Evolutionary conservation across 2,113 vertebrate species (phyloP), one percentile per base, ranked within the genome.

Genomic region (Paralichthys olivaceus): DNA sequence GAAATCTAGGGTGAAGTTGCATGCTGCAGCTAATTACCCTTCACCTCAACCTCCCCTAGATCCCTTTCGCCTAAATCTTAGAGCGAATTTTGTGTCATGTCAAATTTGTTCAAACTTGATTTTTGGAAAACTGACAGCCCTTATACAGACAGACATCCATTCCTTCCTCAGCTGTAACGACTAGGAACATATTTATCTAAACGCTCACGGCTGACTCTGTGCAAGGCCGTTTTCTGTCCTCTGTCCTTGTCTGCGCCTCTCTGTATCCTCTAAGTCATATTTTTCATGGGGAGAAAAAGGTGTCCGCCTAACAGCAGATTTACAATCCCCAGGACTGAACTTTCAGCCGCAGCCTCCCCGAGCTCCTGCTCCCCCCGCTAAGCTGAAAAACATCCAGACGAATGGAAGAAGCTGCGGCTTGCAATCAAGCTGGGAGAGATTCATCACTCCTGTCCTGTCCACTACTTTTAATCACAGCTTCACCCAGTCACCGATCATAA

Each of bases 401-500:
- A 72, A 73, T 64, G 61, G 53, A n/a, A 58, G 75, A 71, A 72
- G 65, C 65, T 64, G 56, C 61, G 54, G 65, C 57, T 72, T 66
- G 49, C 57, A 72, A 80, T 86, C 79, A 40, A 1, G 8, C 73
- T 60, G 55, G 1, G 0, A 62, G 64, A 79, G 65, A 84, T 80
- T 72, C 49, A 86, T 82, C 80, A 72, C 75, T 75, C 9, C n/a
- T 20, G 22, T 62, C 40, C 43, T 2, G 22, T 59, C 40, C 43
- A 40, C 19, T 55, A 37, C 37, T 74, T 86, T 86, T 80, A 72
- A 86, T 86, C 72, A 77, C 28, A 69, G 49, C 63, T 65, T 70
- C 58, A 61, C 13, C 0, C 17, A 64, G 49, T 34, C 54, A 47
- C 15, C 57, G 1, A 34, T 70, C 72, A 81, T 65, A 77, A 20